These are phyloP conservation scores for Mustela nigripes DNA, from an alignment of 2,113 vertebrate species.

Conservation along the genomic window DNA sequence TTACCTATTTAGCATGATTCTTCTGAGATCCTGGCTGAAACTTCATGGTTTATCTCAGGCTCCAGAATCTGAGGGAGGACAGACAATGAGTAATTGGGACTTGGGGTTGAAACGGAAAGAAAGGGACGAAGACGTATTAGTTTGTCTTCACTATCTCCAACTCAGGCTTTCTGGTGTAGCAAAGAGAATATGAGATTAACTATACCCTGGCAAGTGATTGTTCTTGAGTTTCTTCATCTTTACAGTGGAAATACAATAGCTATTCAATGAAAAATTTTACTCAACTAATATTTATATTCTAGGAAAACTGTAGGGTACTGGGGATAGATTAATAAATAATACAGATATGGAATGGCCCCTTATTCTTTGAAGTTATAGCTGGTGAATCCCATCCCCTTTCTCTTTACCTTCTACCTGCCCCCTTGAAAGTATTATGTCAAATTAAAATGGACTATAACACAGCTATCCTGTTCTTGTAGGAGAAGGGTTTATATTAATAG, in stretches of 20 bases:
- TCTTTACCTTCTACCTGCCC: background rate
- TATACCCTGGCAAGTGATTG: background rate
- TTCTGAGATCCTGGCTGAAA: background rate
- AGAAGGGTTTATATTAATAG: background rate
- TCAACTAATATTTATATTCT: background rate
- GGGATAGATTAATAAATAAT: background rate
- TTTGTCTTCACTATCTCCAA: background rate
- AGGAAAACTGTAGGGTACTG: background rate
- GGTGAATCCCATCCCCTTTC: background rate
- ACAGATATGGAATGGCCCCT: background rate
- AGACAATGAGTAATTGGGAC: background rate
- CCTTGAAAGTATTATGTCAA: background rate
- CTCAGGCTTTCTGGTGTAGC: background rate
- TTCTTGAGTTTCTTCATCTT: background rate
- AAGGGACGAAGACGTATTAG: background rate
- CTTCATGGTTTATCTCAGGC: background rate
- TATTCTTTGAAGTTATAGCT: background rate
- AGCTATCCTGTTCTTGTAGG: background rate
- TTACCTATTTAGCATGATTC: background rate
- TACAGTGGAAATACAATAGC: background rate
- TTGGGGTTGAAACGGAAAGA: background rate
- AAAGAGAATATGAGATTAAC: background rate
- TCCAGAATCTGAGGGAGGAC: background rate
- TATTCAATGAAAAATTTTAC: background rate
- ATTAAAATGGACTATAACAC: background rate